Evolutionary conservation across 2,888 invertebrate genomes (phyloP).

Genomic region (Prosopocoilus inquinatus): DNA sequence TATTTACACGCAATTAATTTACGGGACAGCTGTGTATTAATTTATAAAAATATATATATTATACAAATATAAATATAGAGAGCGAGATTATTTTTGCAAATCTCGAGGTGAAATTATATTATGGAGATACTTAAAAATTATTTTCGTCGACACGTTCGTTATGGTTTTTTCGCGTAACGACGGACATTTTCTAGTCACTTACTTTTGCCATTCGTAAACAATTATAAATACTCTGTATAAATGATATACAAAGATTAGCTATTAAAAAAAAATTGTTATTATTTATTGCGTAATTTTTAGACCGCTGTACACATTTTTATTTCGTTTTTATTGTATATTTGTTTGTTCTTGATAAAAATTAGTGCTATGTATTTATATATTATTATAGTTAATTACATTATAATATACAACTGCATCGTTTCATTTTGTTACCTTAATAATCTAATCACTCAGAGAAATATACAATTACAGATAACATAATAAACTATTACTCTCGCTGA

Average conservation of each 20-base stretch:
- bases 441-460: background rate
- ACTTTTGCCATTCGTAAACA: conserved; percentile 3
- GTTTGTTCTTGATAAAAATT: conserved; percentile 39
- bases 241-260: conserved; percentile 4
- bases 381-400: conserved; percentile 39
- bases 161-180: background rate
- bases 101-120: no score
- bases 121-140: conserved; percentile 1
- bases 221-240: conserved; percentile 9
- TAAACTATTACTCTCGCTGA: no score
- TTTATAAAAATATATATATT: no score
- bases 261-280: conserved; percentile 9
- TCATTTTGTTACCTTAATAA: background rate
- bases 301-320: conserved; percentile 40
- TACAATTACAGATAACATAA: no score
- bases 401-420: conserved; percentile 17
- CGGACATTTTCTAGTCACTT: background rate
- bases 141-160: background rate
- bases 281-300: conserved; percentile 37
- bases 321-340: conserved; percentile 38
- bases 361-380: conserved; percentile 44
- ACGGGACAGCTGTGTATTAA: no score
- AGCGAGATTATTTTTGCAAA: no score
- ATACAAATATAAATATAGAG: no score
- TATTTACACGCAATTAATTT: no score